Conservation (phyloP, 2,113 vertebrate genomes). For the Cricetomys ansorgei region DNA sequence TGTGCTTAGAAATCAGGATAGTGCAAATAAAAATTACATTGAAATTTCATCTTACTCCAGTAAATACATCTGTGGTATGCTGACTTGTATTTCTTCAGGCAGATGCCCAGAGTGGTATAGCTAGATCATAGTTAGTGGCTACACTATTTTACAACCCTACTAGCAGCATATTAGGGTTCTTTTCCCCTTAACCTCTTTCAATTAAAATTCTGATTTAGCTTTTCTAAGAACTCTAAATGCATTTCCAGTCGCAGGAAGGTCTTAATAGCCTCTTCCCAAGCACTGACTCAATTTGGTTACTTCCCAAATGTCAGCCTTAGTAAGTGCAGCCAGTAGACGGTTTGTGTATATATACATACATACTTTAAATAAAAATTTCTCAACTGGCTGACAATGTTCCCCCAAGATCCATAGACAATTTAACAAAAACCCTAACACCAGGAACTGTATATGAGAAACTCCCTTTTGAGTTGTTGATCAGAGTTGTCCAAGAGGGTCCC, state of each 20-base stretch:
- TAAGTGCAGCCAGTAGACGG: neutral
- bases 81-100: neutral
- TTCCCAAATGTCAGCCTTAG: neutral
- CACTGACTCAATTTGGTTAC: neutral
- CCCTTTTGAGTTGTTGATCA: neutral
- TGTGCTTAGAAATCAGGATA: neutral
- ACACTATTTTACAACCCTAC: neutral
- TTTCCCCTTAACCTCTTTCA: neutral
- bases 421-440: neutral
- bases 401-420: neutral
- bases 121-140: neutral
- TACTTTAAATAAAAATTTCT: neutral
- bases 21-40: neutral
- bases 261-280: neutral
- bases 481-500: neutral
- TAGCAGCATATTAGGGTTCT: neutral
- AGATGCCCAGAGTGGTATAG: neutral
- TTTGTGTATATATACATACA: neutral
- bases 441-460: neutral
- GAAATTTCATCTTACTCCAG: neutral
- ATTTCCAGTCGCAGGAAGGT: neutral
- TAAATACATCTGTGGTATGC: neutral
- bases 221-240: conserved; percentile 42
- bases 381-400: neutral
- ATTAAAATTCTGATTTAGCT: conserved; percentile 11